phyloP scores from a whole-genome alignment of 2,113 vertebrate species.

The Oxyruncus cristatus region DNA sequence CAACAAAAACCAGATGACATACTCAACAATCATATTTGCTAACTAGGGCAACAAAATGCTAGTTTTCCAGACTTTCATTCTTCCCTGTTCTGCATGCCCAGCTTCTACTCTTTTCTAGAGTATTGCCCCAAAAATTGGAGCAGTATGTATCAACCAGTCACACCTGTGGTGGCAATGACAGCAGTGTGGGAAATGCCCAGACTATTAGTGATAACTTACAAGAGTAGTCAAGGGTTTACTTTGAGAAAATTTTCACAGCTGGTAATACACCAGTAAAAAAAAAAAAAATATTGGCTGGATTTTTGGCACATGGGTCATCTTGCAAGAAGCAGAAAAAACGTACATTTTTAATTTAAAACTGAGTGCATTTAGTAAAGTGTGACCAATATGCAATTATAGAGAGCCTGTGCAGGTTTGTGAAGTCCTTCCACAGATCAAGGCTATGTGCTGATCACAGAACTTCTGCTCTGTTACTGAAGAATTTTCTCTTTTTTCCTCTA shows the following conservation, averaged over 20 bases:
- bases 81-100: not conserved
- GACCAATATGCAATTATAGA: not conserved
- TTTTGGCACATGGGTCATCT: not conserved
- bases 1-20: not conserved
- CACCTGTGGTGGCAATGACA: not conserved
- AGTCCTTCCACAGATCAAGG: not conserved
- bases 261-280: not conserved
- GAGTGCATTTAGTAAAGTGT: not conserved
- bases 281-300: not conserved
- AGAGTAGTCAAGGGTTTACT: not conserved
- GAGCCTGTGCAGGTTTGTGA: not conserved
- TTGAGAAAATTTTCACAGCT: not conserved
- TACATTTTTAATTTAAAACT: not conserved
- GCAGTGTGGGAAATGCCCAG: not conserved
- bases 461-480: not conserved
- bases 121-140: not conserved
- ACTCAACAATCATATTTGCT: not conserved
- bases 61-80: not conserved
- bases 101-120: rapidly evolving
- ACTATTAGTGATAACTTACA: not conserved
- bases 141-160: not conserved
- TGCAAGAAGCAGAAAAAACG: not conserved
- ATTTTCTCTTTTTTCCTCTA: not conserved
- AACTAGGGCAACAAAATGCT: not conserved
- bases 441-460: not conserved